Evolutionary conservation across 1,140 invertebrate species (phyloP).

Genomic region (Pseudomyrmex gracilis): DNA sequence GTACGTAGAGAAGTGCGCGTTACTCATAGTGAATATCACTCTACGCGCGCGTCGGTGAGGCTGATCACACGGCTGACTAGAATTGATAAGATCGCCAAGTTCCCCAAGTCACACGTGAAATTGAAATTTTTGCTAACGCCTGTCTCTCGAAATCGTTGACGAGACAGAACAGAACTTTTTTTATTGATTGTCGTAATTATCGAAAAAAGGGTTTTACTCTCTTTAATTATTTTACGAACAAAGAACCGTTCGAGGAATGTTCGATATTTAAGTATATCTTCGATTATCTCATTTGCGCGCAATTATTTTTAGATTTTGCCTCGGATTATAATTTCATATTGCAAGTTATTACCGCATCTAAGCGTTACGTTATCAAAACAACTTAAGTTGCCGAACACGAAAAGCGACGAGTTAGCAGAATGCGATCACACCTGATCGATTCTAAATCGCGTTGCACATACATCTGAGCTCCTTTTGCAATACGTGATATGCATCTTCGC

Average conservation of each 20-base stretch:
- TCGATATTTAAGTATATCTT: too few species aligned
- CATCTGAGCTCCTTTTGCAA: slow-evolving; percentile 33
- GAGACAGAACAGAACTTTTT: background rate
- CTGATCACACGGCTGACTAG: slow-evolving; percentile 45
- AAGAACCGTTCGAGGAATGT: too few species aligned
- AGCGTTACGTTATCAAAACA: background rate
- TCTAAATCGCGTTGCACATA: slow-evolving; percentile 17
- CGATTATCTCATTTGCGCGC: too few species aligned
- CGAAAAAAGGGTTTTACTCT: background rate
- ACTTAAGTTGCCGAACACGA: background rate
- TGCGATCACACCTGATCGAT: slow-evolving; percentile 2
- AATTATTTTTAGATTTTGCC: background rate
- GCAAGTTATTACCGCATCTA: background rate
- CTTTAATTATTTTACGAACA: too few species aligned
- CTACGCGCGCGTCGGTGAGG: slow-evolving; percentile 11
- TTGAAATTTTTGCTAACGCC: background rate
- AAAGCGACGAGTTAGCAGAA: background rate
- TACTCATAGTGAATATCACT: slow-evolving; percentile 63
- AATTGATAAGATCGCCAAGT: slow-evolving; percentile 25
- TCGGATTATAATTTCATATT: background rate
- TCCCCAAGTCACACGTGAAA: background rate
- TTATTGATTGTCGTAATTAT: background rate
- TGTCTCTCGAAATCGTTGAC: background rate
- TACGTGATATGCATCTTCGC: slow-evolving; percentile 31
- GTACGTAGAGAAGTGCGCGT: slow-evolving; percentile 54